Base-by-base conservation (phyloP, 2,888 invertebrate species). In the Physocephala rufipes region DNA sequence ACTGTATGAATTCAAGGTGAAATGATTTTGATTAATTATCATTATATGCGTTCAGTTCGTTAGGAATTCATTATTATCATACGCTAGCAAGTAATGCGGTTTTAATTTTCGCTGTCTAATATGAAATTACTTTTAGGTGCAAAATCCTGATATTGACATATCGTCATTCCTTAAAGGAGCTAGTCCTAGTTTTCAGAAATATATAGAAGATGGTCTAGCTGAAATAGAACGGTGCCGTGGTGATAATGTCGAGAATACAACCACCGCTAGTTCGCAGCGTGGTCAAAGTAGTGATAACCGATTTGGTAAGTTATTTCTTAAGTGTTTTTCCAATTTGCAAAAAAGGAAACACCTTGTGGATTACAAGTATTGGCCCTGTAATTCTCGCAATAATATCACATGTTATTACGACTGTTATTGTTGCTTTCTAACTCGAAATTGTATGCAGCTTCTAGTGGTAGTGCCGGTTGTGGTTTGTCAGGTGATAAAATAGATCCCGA, bases 81-180 rank as follows among this genome's bases (percentile, higher is more conserved):
- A 36, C 4, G 9, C 9, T 36, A 36, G 36, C 36, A 7, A 4
- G 5, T 7, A 36, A 36, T 9, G 4, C 9, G 5, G 5, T 36
- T 36, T 7, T 36, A 36, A 36, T 9, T 36, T 36, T 7, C 36
- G 9, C 9, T 36, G 9, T 36, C 36, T 36, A 36, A 36, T 36
- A 36, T n/a, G 3, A 5, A 16, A 63, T 45, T 58, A 21, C n/a
- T 12, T 53, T 49, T 47, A 83, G 86, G 77, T 81, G 71, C 82
- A 85, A 79, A 84, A 86, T 77, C 86, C 86, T 0, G 86, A 85
- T 30, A 83, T 86, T 24, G 86, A 87, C 76, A 78, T 86, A 30
- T 78, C 80, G 47, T 80, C 84, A n/a, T 86, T 86, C 69, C 76
- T 86, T 43, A 85, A 85, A 76, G 86, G 87, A 13, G 83, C 86